phyloP scores from a whole-genome alignment of 2,797 vertebrate species.

The Darevskia nairensis region DNA sequence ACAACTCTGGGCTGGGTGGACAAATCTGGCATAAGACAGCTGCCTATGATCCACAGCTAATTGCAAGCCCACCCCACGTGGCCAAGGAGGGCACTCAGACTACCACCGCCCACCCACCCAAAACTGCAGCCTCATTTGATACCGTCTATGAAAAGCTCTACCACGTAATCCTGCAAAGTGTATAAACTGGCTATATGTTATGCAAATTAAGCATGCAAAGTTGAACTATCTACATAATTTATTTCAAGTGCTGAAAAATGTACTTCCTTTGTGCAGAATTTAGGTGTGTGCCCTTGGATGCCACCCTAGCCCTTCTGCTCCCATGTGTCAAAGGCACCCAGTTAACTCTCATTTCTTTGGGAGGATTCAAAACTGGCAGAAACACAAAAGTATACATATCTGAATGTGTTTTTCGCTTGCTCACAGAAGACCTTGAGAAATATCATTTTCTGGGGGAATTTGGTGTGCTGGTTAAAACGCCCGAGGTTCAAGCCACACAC shows the following conservation, averaged over 20 bases:
- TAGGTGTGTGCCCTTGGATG: background rate
- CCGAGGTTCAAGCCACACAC: conserved; percentile 18
- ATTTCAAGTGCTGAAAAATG: background rate
- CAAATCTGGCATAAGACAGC: background rate
- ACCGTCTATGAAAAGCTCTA: background rate
- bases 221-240: background rate
- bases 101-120: background rate
- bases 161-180: background rate
- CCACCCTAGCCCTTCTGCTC: background rate
- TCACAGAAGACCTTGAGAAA: conserved; percentile 22
- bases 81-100: background rate
- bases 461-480: background rate
- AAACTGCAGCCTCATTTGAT: background rate
- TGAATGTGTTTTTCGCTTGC: conserved; percentile 19
- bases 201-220: background rate
- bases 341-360: conserved; percentile 58
- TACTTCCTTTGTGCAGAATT: background rate
- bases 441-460: fast-evolving
- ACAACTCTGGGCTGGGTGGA: background rate
- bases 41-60: background rate
- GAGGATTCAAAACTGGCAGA: conserved; percentile 44
- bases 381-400: background rate
- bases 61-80: background rate
- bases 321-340: conserved; percentile 46
- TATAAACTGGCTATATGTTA: background rate